phyloP scores from a whole-genome alignment of 35 echinoderm and acorn worm genomes.

The Ophioderma brevispina region DNA sequence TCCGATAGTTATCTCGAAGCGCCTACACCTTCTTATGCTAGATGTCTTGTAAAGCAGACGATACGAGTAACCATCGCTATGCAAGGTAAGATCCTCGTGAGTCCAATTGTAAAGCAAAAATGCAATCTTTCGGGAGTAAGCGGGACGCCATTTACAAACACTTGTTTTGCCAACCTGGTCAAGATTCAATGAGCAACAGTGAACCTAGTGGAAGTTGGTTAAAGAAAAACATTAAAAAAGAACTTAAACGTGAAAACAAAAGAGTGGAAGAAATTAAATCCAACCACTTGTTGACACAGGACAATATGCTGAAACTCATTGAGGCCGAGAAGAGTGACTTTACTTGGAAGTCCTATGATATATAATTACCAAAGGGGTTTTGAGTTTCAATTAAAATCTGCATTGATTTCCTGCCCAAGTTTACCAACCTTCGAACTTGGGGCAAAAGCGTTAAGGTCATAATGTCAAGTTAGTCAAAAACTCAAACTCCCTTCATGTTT shows the following conservation, averaged over 20 bases:
- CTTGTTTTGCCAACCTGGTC: background rate
- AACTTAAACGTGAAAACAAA: too few species aligned
- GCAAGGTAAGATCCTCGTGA: background rate
- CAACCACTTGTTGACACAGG: too few species aligned
- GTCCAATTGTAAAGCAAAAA: too few species aligned
- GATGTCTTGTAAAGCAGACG: too few species aligned
- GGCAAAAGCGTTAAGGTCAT: slow-evolving; percentile 17
- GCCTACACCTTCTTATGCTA: background rate
- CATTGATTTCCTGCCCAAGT: slow-evolving; percentile 11
- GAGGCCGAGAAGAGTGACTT: background rate
- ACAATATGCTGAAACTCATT: background rate
- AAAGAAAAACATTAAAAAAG: too few species aligned
- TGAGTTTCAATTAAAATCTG: slow-evolving; percentile 10
- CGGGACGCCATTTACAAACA: background rate
- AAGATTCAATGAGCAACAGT: background rate
- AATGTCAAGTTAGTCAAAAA: too few species aligned
- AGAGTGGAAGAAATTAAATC: too few species aligned
- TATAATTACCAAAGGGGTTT: slow-evolving; percentile 15
- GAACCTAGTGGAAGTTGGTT: too few species aligned
- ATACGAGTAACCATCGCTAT: slow-evolving; percentile 15
- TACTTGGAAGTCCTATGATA: slow-evolving; percentile 27
- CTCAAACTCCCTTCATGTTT: too few species aligned
- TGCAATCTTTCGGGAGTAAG: too few species aligned
- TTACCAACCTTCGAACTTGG: slow-evolving; percentile 16
- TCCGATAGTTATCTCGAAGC: slow-evolving; percentile 22